A percentile compares a stretch with the other conserved stretches of the same genome.
Evolutionary conservation across 1,140 invertebrate genomes (phyloP).

Genomic region (Drosophila baimaii): DNA sequence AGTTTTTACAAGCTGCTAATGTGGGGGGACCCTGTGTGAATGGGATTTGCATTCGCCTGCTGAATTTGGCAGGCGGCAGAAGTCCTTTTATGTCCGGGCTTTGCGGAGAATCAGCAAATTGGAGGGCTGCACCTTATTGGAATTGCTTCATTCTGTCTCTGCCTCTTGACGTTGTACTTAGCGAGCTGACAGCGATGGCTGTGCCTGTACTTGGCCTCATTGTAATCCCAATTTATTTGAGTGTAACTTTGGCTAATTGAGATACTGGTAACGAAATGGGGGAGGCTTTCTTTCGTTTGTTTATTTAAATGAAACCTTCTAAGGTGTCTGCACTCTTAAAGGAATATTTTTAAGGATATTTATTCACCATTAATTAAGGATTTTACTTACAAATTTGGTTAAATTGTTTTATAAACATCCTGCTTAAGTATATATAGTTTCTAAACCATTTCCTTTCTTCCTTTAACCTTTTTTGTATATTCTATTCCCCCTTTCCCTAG

Average conservation of each 20-base stretch:
- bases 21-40: conserved; percentile 42
- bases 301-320: neutral
- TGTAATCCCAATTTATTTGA: conserved; percentile 13
- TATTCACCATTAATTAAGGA: too few species aligned
- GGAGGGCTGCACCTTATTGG: conserved; percentile 36
- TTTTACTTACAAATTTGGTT: too few species aligned
- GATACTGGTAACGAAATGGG: too few species aligned
- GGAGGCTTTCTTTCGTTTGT: too few species aligned
- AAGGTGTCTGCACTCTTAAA: neutral
- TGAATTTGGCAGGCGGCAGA: conserved; percentile 47
- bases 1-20: conserved; percentile 77
- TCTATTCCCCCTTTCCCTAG: too few species aligned
- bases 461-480: neutral
- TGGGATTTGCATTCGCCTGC: conserved; percentile 41
- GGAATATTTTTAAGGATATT: too few species aligned
- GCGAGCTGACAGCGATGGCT: conserved; percentile 1
- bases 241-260: conserved; percentile 1
- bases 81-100: conserved; percentile 46
- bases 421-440: too few species aligned
- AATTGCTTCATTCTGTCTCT: conserved; percentile 31
- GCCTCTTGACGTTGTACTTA: conserved; percentile 19
- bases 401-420: too few species aligned
- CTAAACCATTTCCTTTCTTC: too few species aligned
- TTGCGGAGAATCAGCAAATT: conserved; percentile 32
- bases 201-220: conserved; percentile 19